phyloP scores from a whole-genome alignment of 2,888 invertebrate genomes.

The Boloria euphrosyne region DNA sequence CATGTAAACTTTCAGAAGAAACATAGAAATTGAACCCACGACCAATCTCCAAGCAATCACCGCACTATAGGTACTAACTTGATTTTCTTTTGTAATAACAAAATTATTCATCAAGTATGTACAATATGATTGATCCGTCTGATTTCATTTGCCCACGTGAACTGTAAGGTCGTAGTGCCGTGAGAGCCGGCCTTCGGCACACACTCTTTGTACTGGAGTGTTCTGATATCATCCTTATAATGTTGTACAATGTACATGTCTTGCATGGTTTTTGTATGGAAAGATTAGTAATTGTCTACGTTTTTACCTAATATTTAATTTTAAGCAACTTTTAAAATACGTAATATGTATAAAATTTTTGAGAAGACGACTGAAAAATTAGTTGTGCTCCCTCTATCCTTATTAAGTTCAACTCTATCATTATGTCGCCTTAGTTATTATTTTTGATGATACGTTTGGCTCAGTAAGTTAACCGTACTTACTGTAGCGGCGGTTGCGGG shows the following conservation, averaged over 20 bases:
- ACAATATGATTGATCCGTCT: constrained; percentile 53
- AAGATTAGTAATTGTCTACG: constrained; percentile 11
- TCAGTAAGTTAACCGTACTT: no score
- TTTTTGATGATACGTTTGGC: no score
- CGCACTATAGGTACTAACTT: background rate
- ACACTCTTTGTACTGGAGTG: constrained; percentile 5
- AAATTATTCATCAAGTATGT: constrained; percentile 23
- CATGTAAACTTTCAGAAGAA: no score
- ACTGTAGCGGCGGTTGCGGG: no score
- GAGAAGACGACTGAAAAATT: no score
- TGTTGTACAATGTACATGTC: constrained; percentile 11
- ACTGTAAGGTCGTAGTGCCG: constrained; percentile 52
- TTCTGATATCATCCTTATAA: constrained; percentile 19
- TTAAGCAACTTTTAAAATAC: no score
- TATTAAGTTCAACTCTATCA: no score
- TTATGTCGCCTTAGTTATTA: no score
- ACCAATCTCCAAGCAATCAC: background rate
- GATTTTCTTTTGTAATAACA: constrained; percentile 1
- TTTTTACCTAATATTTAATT: background rate
- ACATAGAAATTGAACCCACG: no score
- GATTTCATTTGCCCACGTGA: constrained; percentile 57
- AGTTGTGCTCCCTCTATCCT: no score
- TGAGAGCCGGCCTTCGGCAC: constrained; percentile 45
- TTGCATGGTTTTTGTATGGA: background rate
- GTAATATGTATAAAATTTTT: no score